These are phyloP conservation scores for Scaptomyza tumidula DNA, from an alignment of 2,888 invertebrate species.

Conservation along the genomic window DNA sequence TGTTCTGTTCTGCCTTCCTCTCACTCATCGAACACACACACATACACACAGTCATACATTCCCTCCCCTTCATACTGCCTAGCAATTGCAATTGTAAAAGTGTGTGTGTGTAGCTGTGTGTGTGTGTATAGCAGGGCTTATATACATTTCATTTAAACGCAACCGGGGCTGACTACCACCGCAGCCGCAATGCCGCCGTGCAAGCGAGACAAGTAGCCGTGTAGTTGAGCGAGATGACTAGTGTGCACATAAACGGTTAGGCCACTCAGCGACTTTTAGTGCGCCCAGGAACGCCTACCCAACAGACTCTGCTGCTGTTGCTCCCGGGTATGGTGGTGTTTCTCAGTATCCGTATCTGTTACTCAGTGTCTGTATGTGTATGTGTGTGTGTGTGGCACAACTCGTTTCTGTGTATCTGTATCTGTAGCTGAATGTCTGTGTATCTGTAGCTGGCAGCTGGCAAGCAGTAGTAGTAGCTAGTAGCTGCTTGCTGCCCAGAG, in stretches of 20 bases:
- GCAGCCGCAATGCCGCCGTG: slow-evolving; percentile 58
- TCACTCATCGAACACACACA: slow-evolving; percentile 41
- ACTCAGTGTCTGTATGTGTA: slow-evolving; percentile 32
- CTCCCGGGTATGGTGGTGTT: slow-evolving; percentile 69
- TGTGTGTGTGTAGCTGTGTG: slow-evolving; percentile 6
- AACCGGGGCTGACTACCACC: slow-evolving; percentile 71
- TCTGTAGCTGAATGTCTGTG: slow-evolving; percentile 38
- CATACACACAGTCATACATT: neutral
- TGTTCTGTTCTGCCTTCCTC: slow-evolving; percentile 45
- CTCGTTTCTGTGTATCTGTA: slow-evolving; percentile 47
- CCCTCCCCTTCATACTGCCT: slow-evolving; percentile 4
- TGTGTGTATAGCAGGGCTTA: slow-evolving; percentile 60
- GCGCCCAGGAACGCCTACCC: slow-evolving; percentile 65
- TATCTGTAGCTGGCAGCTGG: slow-evolving; percentile 55
- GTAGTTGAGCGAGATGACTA: slow-evolving; percentile 48
- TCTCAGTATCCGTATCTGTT: slow-evolving; percentile 73
- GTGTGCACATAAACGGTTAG: slow-evolving; percentile 42
- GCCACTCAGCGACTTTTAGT: slow-evolving; percentile 73
- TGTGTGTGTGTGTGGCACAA: slow-evolving; percentile 42
- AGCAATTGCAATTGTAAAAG: slow-evolving; percentile 3
- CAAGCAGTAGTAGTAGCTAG: slow-evolving; percentile 53
- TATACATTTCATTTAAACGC: slow-evolving; percentile 79
- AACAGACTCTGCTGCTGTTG: slow-evolving; percentile 39
- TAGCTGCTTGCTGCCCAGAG: slow-evolving; percentile 74
- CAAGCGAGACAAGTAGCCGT: slow-evolving; percentile 28